Conservation (phyloP, 2,888 invertebrate species). For the Acronicta leporina region DNA sequence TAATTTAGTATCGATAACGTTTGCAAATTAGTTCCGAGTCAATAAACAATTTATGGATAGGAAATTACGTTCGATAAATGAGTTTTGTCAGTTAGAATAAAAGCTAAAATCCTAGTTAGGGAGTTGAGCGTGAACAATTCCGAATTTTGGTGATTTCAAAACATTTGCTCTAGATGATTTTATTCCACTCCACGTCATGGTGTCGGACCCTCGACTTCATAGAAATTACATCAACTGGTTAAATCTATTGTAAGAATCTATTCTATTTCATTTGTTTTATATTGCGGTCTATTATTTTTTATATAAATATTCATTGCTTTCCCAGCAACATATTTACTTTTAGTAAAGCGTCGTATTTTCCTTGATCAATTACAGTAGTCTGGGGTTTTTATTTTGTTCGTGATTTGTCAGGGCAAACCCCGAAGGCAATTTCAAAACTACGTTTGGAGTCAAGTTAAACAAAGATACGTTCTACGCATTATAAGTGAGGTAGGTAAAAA, state of each 20-base stretch:
- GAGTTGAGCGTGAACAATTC: slow-evolving; percentile 31
- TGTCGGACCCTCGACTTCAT: slow-evolving; percentile 17
- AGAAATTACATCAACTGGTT: slow-evolving; percentile 39
- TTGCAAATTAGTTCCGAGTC: slow-evolving; percentile 55
- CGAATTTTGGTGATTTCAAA: slow-evolving; percentile 24
- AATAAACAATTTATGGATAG: slow-evolving; percentile 49
- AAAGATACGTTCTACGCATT: slow-evolving; percentile 14
- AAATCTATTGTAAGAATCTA: background rate
- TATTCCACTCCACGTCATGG: slow-evolving; percentile 3
- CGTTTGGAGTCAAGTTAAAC: slow-evolving; percentile 8
- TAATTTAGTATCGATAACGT: slow-evolving; percentile 57
- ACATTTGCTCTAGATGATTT: slow-evolving; percentile 21
- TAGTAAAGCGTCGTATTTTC: too few species aligned
- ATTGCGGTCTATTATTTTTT: too few species aligned
- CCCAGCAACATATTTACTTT: background rate
- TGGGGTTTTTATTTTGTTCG: background rate
- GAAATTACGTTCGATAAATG: slow-evolving; percentile 38
- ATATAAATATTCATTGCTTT: background rate
- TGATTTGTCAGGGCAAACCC: slow-evolving; percentile 11
- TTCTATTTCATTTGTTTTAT: too few species aligned
- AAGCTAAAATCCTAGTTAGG: slow-evolving; percentile 12
- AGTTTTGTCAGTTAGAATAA: slow-evolving; percentile 21
- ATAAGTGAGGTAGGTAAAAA: slow-evolving; percentile 1
- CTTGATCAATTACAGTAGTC: background rate
- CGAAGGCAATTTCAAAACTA: slow-evolving; percentile 15